Percentiles rank a stretch among this genome's conserved stretches.
Conservation (phyloP, 2,888 invertebrate genomes). For the Cataglyphis cursor region DNA sequence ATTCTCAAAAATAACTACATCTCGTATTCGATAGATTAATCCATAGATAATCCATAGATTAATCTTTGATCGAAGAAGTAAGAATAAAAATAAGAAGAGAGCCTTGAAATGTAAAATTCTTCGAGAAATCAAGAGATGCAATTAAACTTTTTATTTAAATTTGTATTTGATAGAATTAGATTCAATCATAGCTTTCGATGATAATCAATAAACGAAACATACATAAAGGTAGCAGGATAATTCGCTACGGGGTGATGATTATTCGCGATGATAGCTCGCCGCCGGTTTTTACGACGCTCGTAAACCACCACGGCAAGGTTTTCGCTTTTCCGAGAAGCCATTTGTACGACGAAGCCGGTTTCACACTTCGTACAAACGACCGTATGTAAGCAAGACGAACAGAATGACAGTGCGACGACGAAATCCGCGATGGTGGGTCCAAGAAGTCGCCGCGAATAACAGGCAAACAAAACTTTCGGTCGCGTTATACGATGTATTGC, state of each 20-base stretch:
- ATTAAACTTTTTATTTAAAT: conserved; percentile 1
- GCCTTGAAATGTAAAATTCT: not conserved
- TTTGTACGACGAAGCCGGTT: conserved; percentile 2
- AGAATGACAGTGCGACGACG: conserved; percentile 14
- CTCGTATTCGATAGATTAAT: not conserved
- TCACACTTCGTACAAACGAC: conserved; percentile 1
- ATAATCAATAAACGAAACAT: not conserved
- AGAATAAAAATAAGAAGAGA: not conserved
- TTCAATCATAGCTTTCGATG: not conserved
- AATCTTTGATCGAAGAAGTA: not conserved
- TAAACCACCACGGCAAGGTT: not conserved
- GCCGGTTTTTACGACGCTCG: conserved; percentile 8
- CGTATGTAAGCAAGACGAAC: not conserved
- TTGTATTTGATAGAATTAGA: not conserved
- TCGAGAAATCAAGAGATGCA: not conserved
- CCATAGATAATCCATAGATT: not conserved
- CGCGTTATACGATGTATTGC: conserved; percentile 16
- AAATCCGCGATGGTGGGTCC: not conserved
- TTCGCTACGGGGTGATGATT: not conserved
- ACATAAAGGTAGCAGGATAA: not conserved
- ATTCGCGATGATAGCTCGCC: not conserved
- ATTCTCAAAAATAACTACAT: not conserved
- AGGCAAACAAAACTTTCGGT: conserved; percentile 27
- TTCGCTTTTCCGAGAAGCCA: not conserved
- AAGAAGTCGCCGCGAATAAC: conserved; percentile 32